Evolutionary conservation across 2,113 vertebrate genomes (phyloP).

Genomic region (Piaya cayana): DNA sequence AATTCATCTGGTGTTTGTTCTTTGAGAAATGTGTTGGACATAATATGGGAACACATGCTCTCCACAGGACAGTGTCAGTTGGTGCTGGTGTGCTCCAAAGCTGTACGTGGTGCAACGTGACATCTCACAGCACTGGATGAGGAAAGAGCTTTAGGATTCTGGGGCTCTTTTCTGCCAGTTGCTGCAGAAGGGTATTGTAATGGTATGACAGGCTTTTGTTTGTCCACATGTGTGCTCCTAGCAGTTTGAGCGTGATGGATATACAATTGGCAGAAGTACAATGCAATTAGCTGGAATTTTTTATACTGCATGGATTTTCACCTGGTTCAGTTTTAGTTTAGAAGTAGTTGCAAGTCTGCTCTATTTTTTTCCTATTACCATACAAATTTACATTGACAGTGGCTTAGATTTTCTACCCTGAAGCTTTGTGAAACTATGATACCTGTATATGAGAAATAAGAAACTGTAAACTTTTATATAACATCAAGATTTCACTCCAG

Average conservation of each 20-base stretch:
- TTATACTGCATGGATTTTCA: background rate
- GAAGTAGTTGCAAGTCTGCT: background rate
- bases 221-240: background rate
- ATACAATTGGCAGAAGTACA: background rate
- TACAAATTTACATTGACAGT: background rate
- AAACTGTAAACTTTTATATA: background rate
- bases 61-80: background rate
- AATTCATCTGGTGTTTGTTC: background rate
- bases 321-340: background rate
- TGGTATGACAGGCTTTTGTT: background rate
- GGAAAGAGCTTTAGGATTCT: background rate
- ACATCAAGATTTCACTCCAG: background rate
- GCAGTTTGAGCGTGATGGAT: background rate
- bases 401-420: background rate
- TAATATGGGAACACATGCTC: background rate
- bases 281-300: background rate
- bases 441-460: background rate
- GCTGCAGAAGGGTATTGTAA: background rate
- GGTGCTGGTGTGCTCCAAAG: background rate
- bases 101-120: fast-evolving
- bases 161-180: background rate
- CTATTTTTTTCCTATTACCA: background rate
- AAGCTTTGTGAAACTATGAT: background rate
- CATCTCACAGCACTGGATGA: background rate
- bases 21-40: background rate